Conservation (phyloP, 2,113 vertebrate species). For the Nematolebias whitei region DNA sequence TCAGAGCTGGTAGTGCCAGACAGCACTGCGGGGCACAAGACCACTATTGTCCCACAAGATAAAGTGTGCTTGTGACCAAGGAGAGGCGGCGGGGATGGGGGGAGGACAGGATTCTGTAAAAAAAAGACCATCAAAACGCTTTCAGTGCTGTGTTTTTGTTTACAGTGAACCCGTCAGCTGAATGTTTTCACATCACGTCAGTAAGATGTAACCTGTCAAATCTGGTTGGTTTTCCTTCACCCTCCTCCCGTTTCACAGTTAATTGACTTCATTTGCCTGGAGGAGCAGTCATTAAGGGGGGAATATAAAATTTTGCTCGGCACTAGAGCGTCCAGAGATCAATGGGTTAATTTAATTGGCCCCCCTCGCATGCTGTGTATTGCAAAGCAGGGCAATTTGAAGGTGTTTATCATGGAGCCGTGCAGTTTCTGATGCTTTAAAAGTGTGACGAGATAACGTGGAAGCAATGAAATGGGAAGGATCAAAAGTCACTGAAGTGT, state of each 20-base stretch:
- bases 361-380: constrained; percentile 57
- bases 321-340: constrained; percentile 67
- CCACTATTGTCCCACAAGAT: constrained; percentile 86
- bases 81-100: constrained; percentile 40
- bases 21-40: constrained; percentile 84
- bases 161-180: constrained; percentile 40
- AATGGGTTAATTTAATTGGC: constrained; percentile 78
- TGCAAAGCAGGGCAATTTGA: constrained; percentile 61
- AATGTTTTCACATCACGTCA: constrained; percentile 33
- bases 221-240: constrained; percentile 51
- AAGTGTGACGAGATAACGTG: constrained; percentile 52
- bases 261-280: constrained; percentile 77
- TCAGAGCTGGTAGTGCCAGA: constrained; percentile 81
- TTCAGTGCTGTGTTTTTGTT: constrained; percentile 85
- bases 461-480: constrained; percentile 31
- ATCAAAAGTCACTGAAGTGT: constrained; percentile 55
- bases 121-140: constrained; percentile 83
- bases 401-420: constrained; percentile 52
- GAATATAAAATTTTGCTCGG: constrained; percentile 71
- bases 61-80: constrained; percentile 83
- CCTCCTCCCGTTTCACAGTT: constrained; percentile 52
- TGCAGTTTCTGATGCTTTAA: constrained; percentile 63
- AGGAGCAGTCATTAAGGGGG: constrained; percentile 71
- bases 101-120: constrained; percentile 72
- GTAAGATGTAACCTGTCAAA: constrained; percentile 28